These are phyloP conservation scores for Xenopus petersii DNA, from an alignment of 2,797 vertebrate species.

Conservation along the genomic window DNA sequence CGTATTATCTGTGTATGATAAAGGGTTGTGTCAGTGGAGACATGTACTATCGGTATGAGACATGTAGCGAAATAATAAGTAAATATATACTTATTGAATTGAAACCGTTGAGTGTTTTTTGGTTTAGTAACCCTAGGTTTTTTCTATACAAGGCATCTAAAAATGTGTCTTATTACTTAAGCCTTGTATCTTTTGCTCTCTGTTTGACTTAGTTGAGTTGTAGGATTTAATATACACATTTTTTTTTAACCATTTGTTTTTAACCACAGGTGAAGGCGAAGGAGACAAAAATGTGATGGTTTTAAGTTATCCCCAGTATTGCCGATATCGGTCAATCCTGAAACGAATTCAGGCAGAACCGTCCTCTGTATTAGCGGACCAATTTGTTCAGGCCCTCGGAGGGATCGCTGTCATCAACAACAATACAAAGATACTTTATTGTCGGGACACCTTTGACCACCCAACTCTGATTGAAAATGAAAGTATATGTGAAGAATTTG, in stretches of 20 bases:
- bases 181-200: too few species aligned
- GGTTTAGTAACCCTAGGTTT: too few species aligned
- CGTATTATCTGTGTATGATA: too few species aligned
- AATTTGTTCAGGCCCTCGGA: conserved; percentile 87
- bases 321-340: conserved; percentile 86
- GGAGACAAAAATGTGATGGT: conserved; percentile 84
- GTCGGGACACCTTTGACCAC: conserved; percentile 91
- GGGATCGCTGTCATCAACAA: conserved; percentile 82
- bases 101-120: too few species aligned
- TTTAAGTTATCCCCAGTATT: conserved; percentile 94
- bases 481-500: conserved; percentile 89
- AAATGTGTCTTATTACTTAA: too few species aligned
- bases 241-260: conserved; percentile 35
- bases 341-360: conserved; percentile 86
- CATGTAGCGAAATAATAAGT: too few species aligned
- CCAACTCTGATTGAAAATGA: conserved; percentile 86
- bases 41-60: too few species aligned
- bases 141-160: too few species aligned
- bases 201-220: too few species aligned
- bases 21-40: too few species aligned
- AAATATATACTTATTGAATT: too few species aligned
- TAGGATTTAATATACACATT: not conserved
- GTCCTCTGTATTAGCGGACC: conserved; percentile 81
- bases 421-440: conserved; percentile 86
- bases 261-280: conserved; percentile 81